These are phyloP conservation scores for Drosophila falleni DNA, from an alignment of 2,888 invertebrate species.

Conservation along the genomic window DNA sequence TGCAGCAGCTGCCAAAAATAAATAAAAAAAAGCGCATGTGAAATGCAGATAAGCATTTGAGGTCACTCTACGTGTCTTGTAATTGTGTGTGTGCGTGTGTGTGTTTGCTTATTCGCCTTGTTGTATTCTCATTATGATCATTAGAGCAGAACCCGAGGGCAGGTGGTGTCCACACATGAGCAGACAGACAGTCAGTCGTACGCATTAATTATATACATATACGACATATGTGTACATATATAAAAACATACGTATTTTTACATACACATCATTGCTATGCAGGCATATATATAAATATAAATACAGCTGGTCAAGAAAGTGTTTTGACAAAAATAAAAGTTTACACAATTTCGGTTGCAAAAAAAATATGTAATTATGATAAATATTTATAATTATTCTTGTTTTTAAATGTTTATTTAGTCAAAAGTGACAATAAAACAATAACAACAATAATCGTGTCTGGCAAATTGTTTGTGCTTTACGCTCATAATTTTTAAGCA, in stretches of 20 bases:
- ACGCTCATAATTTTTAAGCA: constrained; percentile 59
- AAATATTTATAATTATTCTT: too few relatives aligned
- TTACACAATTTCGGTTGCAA: neutral
- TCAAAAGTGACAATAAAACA: constrained; percentile 38
- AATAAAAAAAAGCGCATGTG: constrained; percentile 67
- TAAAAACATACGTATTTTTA: constrained; percentile 40
- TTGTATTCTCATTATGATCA: constrained; percentile 68
- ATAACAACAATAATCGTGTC: constrained; percentile 35
- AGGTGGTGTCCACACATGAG: constrained; percentile 76
- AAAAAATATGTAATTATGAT: too few relatives aligned
- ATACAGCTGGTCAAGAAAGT: too few relatives aligned
- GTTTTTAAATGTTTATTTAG: constrained; percentile 1
- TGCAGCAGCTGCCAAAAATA: constrained; percentile 65
- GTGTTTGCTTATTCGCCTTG: constrained; percentile 41
- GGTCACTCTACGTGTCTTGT: constrained; percentile 49
- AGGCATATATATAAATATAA: neutral
- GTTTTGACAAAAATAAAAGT: too few relatives aligned
- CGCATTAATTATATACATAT: constrained; percentile 68
- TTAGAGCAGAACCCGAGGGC: constrained; percentile 76
- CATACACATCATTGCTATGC: constrained; percentile 28
- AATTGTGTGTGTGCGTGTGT: constrained; percentile 24
- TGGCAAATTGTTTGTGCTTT: constrained; percentile 62
- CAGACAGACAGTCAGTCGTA: constrained; percentile 36
- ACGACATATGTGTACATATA: constrained; percentile 15
- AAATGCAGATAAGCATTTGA: constrained; percentile 81